Percentiles rank a stretch among this genome's conserved stretches.
These are phyloP conservation scores for Astyanax mexicanus DNA, from an alignment of 2,797 vertebrate species.

Conservation along the genomic window DNA sequence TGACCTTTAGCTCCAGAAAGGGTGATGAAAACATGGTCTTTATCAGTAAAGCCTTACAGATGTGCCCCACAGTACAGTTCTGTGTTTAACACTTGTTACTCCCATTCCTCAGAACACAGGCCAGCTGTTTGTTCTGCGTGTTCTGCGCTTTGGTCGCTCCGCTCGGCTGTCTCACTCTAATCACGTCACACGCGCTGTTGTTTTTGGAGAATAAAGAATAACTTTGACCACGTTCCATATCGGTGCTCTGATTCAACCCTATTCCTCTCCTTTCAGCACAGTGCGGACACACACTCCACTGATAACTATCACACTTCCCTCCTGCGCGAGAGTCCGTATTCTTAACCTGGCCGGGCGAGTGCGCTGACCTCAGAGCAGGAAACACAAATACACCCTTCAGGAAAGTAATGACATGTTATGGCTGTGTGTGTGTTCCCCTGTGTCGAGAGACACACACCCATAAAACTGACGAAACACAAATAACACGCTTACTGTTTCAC, in stretches of 20 bases:
- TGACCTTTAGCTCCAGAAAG: slow-evolving; percentile 61
- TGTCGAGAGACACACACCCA: slow-evolving; percentile 77
- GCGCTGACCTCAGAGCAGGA: slow-evolving; percentile 55
- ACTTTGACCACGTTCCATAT: slow-evolving; percentile 58
- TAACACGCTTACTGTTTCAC: slow-evolving; percentile 50
- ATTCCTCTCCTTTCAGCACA: slow-evolving; percentile 72
- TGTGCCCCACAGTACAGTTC: not conserved
- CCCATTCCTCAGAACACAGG: too few relatives aligned
- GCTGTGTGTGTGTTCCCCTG: slow-evolving; percentile 74
- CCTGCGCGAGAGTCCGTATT: slow-evolving; percentile 57
- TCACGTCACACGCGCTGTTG: slow-evolving; percentile 39
- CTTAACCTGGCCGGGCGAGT: slow-evolving; percentile 55
- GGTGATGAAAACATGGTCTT: not conserved
- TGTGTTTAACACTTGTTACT: slow-evolving; percentile 54
- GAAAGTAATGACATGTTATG: slow-evolving; percentile 83
- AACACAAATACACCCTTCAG: slow-evolving; percentile 77
- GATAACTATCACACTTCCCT: slow-evolving; percentile 77
- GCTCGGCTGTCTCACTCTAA: slow-evolving; percentile 32
- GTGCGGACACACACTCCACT: slow-evolving; percentile 35
- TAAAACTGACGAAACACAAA: slow-evolving; percentile 68
- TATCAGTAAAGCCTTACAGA: not conserved
- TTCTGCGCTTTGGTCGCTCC: slow-evolving; percentile 17
- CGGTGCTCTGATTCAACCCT: slow-evolving; percentile 67
- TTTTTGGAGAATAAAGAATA: slow-evolving; percentile 59
- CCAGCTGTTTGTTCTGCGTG: not conserved